Base-by-base conservation (phyloP, 1,140 invertebrate species). In the Penaeus japonicus region DNA sequence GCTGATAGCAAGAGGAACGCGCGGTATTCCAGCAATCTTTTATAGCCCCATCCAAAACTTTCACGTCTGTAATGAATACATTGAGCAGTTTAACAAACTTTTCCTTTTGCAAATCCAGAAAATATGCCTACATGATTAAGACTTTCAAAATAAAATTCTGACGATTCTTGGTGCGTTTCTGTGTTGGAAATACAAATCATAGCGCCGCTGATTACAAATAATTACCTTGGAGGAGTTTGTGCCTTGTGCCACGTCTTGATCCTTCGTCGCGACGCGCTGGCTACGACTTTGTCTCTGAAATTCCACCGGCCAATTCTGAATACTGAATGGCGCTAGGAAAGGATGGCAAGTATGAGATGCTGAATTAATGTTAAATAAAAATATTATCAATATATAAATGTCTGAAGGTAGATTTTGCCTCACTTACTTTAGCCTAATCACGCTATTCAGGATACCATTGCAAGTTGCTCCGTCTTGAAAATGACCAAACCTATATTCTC, bases 41-140 rank as follows among this genome's bases (percentile, higher is more conserved):
- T 73, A 73, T 73, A 32, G 70, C 27, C 35, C 27, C 70, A 32
- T 55, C 54, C 79, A 55, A 88, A 88, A 88, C 80, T 88, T 88
- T 39, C 27, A 15, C 87, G 55, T 27, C 65, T 88, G 87, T 88
- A 88, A 88, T 88, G 87, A 88, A 88, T 88, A 88, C 87, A 88
- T 88, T 88, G 87, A 88, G 70, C 87, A 88, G 87, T 88, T 88
- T 88, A 88, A 83, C 87, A 59, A 88, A 88, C 80, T 88, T 88
- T 88, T 88, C 87, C 80, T 79, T 84, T 57, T 83, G 87, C 87
- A 88, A 83, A 88, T 88, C 87, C 81, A 83, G 87, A 88, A 88
- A 88, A 88, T 88, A 84, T 88, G 87, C 81, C 87, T 77, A 84
- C 87, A 88, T 88, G 87, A 88, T 88, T 88, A 88, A 84, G 87